phyloP scores from a whole-genome alignment of 2,113 vertebrate species.

The Regulus satrapa region DNA sequence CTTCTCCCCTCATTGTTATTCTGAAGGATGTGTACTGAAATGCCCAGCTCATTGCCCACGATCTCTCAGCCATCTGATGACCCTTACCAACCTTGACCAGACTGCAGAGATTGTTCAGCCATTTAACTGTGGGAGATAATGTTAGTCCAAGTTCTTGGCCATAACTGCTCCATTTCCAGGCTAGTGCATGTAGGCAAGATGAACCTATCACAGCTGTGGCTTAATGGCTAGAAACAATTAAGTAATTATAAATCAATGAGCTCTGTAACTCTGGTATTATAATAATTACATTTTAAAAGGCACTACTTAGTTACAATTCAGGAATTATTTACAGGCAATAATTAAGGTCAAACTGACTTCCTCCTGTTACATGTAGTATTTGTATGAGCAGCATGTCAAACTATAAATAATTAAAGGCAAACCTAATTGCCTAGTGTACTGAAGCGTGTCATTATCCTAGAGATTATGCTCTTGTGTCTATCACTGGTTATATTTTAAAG shows the following conservation, averaged over 20 bases:
- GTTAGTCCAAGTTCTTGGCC: background rate
- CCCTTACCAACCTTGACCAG: background rate
- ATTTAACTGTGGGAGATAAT: background rate
- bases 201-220: constrained; percentile 26
- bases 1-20: background rate
- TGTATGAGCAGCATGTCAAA: constrained; percentile 13
- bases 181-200: background rate
- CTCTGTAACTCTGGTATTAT: constrained; percentile 17
- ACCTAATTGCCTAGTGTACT: constrained; percentile 27
- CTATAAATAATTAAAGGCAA: constrained; percentile 38
- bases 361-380: constrained; percentile 9
- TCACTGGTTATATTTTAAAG: background rate
- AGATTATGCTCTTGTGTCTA: background rate
- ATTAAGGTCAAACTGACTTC: constrained; percentile 64
- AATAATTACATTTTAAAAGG: constrained; percentile 66
- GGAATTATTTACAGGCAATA: constrained; percentile 60
- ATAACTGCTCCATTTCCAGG: background rate
- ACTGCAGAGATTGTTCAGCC: background rate
- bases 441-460: constrained; percentile 24
- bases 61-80: background rate
- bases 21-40: background rate
- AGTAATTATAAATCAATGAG: constrained; percentile 70
- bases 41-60: background rate
- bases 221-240: constrained; percentile 63
- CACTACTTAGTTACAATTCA: constrained; percentile 65